These are phyloP conservation scores for Drosophila emarginata DNA, from an alignment of 2,888 invertebrate species.

Conservation along the genomic window DNA sequence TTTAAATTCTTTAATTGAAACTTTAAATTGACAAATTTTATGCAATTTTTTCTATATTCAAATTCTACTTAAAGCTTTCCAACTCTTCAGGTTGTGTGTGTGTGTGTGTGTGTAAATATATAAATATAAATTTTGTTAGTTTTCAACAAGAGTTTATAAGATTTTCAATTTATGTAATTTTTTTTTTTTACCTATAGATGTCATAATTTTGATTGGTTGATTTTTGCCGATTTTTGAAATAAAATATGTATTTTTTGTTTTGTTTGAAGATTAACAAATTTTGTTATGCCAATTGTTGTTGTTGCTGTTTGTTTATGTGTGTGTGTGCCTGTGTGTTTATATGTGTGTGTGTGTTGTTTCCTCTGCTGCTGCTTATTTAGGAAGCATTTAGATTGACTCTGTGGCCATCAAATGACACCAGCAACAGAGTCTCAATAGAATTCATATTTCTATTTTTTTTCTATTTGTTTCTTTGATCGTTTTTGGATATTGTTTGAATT, in stretches of 20 bases:
- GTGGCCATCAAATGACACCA: conserved; percentile 12
- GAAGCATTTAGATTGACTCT: conserved; percentile 20
- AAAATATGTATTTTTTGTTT: conserved; percentile 26
- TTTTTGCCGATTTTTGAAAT: conserved; percentile 61
- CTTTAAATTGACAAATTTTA: background rate
- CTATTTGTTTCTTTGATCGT: conserved; percentile 13
- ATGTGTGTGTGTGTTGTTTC: conserved; percentile 16
- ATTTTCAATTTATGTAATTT: background rate
- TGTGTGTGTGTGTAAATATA: conserved; percentile 2
- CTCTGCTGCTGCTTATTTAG: conserved; percentile 2
- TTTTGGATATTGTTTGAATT: conserved; percentile 17
- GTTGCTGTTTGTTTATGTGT: conserved; percentile 9
- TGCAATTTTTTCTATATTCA: background rate
- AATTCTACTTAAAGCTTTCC: background rate
- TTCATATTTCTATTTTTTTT: conserved; percentile 4
- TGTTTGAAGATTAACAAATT: background rate
- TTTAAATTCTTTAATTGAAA: too few relatives aligned
- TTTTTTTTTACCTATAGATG: conserved; percentile 81
- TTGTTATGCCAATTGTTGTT: conserved; percentile 35
- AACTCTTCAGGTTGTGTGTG: background rate
- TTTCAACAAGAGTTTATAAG: background rate
- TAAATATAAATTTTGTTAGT: background rate
- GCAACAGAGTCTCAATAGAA: conserved; percentile 2
- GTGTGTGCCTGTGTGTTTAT: conserved; percentile 7
- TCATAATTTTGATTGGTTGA: conserved; percentile 78